Conservation (phyloP, 2,888 invertebrate species). For the Trichopria drosophilae region DNA sequence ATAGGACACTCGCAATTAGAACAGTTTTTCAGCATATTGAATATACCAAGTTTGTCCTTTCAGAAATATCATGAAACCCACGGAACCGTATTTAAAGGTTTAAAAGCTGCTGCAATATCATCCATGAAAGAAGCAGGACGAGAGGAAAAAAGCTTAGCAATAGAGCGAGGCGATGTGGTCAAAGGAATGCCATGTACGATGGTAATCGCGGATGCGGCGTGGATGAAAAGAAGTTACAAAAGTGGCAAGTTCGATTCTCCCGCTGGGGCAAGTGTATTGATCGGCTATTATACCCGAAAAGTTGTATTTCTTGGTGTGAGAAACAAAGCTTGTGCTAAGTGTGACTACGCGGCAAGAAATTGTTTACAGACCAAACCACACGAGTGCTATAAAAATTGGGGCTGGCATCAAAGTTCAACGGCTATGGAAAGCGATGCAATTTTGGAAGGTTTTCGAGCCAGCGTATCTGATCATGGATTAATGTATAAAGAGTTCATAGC, state of each 20-base stretch:
- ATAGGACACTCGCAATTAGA: constrained; percentile 33
- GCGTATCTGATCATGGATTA: constrained; percentile 16
- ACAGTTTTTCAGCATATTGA: constrained; percentile 28
- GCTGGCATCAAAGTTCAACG: constrained; percentile 34
- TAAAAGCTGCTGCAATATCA: constrained; percentile 7
- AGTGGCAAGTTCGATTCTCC: constrained; percentile 23
- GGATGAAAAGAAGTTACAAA: constrained; percentile 30
- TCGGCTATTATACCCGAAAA: constrained; percentile 33
- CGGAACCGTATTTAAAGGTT: neutral
- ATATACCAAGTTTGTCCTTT: constrained; percentile 29
- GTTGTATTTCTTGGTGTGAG: constrained; percentile 38
- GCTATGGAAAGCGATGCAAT: constrained; percentile 40
- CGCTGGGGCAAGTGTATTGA: constrained; percentile 24
- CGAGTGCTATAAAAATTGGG: constrained; percentile 43
- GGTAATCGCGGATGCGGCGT: constrained; percentile 28
- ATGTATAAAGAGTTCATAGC: constrained; percentile 26
- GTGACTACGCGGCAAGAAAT: constrained; percentile 31
- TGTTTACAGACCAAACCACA: constrained; percentile 26
- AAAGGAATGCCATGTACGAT: constrained; percentile 27
- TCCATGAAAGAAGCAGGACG: constrained; percentile 24
- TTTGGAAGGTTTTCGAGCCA: constrained; percentile 30
- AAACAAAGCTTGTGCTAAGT: constrained; percentile 41
- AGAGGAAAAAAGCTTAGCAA: constrained; percentile 27
- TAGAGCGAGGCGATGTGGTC: constrained; percentile 19
- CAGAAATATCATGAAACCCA: constrained; percentile 1